These are phyloP conservation scores for Upupa epops DNA, from an alignment of 2,113 vertebrate genomes.

Conservation along the genomic window DNA sequence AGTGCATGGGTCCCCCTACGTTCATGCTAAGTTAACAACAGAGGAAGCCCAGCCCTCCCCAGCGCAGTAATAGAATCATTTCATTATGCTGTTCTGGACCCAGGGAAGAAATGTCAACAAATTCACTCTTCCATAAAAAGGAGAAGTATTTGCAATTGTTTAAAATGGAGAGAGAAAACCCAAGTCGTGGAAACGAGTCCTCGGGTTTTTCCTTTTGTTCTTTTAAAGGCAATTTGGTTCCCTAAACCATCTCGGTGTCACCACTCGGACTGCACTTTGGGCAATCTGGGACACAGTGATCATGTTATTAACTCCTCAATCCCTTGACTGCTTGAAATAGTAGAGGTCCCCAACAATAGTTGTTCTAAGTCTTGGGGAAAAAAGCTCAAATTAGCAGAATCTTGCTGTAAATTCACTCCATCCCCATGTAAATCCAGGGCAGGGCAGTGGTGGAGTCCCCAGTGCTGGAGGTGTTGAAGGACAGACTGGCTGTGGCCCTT, in stretches of 20 bases:
- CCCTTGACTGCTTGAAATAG: neutral
- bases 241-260: neutral
- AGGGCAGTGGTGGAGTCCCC: no score
- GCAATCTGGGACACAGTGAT: neutral
- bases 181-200: neutral
- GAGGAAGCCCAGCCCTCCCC: neutral
- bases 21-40: neutral
- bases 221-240: neutral
- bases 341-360: neutral
- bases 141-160: conserved; percentile 42
- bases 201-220: neutral
- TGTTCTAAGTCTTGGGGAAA: neutral
- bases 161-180: conserved; percentile 4
- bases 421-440: neutral
- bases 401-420: neutral
- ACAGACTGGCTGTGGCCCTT: no score
- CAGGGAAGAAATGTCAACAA: conserved; percentile 28
- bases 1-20: neutral
- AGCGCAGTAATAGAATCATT: neutral
- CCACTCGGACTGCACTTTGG: neutral
- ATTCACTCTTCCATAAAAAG: conserved; percentile 54
- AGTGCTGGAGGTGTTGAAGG: no score
- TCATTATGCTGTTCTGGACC: conserved; percentile 14
- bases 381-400: neutral
- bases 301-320: neutral